A percentile compares a stretch with the other conserved stretches of the same genome.
Conservation (phyloP, 1,140 invertebrate species). For the Bombus impatiens region DNA sequence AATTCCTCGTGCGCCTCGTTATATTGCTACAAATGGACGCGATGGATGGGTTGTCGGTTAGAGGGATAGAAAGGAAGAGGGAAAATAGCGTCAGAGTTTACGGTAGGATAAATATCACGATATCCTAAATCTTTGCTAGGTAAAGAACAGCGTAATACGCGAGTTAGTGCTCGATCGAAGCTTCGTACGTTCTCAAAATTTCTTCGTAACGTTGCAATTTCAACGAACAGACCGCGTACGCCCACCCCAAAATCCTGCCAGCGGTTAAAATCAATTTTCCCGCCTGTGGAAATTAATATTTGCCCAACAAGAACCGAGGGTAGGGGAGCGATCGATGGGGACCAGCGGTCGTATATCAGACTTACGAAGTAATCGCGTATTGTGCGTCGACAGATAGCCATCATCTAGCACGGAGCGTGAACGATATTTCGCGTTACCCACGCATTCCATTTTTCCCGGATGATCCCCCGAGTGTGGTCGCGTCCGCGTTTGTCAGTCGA, state of each 20-base stretch:
- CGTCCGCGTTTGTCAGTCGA: background rate
- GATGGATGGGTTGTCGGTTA: background rate
- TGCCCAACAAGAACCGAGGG: background rate
- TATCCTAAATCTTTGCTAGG: too few species aligned
- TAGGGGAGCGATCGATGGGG: conserved; percentile 1
- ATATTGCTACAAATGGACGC: conserved; percentile 29
- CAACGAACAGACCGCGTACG: background rate
- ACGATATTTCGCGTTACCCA: conserved; percentile 38
- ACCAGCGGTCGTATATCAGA: conserved; percentile 13
- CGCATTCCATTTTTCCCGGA: conserved; percentile 30
- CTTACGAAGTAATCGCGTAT: conserved; percentile 42
- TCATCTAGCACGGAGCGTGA: background rate
- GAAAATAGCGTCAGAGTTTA: background rate
- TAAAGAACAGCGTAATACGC: background rate
- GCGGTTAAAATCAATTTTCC: conserved; percentile 21
- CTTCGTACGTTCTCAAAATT: background rate
- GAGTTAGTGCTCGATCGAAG: background rate
- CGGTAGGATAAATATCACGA: background rate
- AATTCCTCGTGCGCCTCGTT: conserved; percentile 59
- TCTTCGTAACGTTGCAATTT: background rate
- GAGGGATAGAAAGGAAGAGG: background rate
- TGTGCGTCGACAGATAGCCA: conserved; percentile 29
- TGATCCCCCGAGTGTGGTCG: background rate
- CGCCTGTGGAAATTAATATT: conserved; percentile 44
- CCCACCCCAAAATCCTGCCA: background rate